Evolutionary conservation across 2,797 vertebrate genomes (phyloP).

Genomic region (Poeciliopsis turneri): DNA sequence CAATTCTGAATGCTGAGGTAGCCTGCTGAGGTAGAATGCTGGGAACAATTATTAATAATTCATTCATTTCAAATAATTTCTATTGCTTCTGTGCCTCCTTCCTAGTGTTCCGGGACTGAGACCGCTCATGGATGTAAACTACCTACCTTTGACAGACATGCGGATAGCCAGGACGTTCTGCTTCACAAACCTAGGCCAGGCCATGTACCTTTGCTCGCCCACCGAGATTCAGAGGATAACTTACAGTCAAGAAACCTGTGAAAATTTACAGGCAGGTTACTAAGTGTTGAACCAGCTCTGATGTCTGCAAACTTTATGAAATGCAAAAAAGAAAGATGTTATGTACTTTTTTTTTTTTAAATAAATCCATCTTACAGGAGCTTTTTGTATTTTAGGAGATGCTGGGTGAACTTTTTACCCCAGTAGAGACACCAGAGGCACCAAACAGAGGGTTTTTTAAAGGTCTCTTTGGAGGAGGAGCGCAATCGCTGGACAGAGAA

Average conservation of each 20-base stretch:
- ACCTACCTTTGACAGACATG: slow-evolving; percentile 98
- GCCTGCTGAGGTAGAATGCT: background rate
- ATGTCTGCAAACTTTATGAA: background rate
- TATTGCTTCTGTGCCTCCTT: slow-evolving; percentile 33
- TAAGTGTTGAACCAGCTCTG: background rate
- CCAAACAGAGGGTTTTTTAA: slow-evolving; percentile 99
- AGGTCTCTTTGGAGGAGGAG: slow-evolving; percentile 96
- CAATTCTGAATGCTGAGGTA: background rate
- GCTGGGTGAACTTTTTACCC: slow-evolving; percentile 97
- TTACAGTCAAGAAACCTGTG: slow-evolving; percentile 97
- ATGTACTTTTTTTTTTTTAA: background rate
- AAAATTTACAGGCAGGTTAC: slow-evolving; percentile 92
- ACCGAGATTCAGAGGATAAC: slow-evolving; percentile 99
- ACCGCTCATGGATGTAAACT: slow-evolving; percentile 96
- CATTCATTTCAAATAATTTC: background rate
- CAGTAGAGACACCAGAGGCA: slow-evolving; percentile 97
- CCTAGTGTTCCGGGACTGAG: slow-evolving; percentile 95
- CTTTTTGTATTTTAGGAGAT: slow-evolving; percentile 87
- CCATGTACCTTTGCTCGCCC: slow-evolving; percentile 95
- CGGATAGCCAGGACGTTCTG: slow-evolving; percentile 99
- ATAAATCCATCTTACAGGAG: background rate
- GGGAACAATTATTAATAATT: background rate
- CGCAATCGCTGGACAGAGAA: slow-evolving; percentile 96
- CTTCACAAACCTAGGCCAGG: slow-evolving; percentile 97
- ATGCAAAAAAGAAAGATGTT: background rate